Base-by-base conservation (phyloP, 2,113 vertebrate genomes). In the Entelurus aequoreus region DNA sequence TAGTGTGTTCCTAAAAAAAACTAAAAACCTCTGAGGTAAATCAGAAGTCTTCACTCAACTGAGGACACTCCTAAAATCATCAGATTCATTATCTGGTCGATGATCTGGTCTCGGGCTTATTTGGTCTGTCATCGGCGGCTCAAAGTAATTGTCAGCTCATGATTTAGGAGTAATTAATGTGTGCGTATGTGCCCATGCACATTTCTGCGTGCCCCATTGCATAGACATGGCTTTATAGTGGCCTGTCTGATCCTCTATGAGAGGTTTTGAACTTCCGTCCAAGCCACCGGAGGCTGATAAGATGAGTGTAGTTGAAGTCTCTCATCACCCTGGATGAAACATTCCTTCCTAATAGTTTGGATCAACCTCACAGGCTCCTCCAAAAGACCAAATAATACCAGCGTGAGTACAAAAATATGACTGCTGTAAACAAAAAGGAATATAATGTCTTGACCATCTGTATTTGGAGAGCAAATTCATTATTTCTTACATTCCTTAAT, bases 251-350 rank as follows among this genome's bases (percentile, higher is more conserved):
- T 66, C 73, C 77, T 57, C 46, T 56, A 66, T 61, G 66, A 52
- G 6, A 83, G 82, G 85, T 87, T 88, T 80, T 88, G 82, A 88
- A 80, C 80, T 81, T 73, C 76, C 69, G 72, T 82, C 78, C 83
- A 87, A 90, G 91, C 88, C 66, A 83, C 75, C 84, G 87, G 91
- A 86, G 86, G 88, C 88, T 90, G 91, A 92, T 93, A 94, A 90
- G 90, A 87, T 76, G 81, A 84, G 67, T 84, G 86, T 89, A 90
- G 90, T 89, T 86, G 84, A 90, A 88, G 86, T 93, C 93, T 82
- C 72, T 94, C 93, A 92, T 90, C 90, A 62, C 92, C 84, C 85
- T 61, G 91, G 90, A 94, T 93, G 89, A 93, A 91, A 94, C 92
- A 93, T 93, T 95, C 92, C 92, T 91, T 69, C 69, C 65, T 92